Conservation (phyloP, 1,140 invertebrate species). For the Cyclargus thomasi region DNA sequence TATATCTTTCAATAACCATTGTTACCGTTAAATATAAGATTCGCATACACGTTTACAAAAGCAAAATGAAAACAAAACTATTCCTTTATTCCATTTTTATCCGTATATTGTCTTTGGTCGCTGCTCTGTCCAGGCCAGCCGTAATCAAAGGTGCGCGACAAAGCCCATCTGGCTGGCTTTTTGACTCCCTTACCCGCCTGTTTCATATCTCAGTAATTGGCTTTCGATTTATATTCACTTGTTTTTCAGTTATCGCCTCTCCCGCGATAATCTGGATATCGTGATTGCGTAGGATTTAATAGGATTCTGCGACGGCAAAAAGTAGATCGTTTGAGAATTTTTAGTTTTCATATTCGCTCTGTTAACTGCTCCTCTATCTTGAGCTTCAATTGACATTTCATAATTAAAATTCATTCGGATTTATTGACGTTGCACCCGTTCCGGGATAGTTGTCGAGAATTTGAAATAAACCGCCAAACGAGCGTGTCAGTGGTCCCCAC, state of each 20-base stretch:
- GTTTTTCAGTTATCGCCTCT: conserved; percentile 28
- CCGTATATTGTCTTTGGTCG: conserved; percentile 46
- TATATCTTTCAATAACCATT: conserved; percentile 24
- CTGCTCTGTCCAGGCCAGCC: conserved; percentile 36
- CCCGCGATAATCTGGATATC: conserved; percentile 27
- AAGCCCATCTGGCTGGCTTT: conserved; percentile 50
- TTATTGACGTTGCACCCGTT: background rate
- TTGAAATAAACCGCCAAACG: conserved; percentile 63
- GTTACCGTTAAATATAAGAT: conserved; percentile 33
- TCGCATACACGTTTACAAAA: conserved; percentile 36
- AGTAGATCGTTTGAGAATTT: background rate
- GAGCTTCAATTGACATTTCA: background rate
- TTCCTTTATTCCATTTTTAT: conserved; percentile 49
- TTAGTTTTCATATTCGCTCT: background rate
- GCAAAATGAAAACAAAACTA: conserved; percentile 42
- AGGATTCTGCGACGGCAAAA: conserved; percentile 17
- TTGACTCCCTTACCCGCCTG: conserved; percentile 48
- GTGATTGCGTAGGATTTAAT: conserved; percentile 18
- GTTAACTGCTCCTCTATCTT: background rate
- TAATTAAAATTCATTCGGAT: background rate
- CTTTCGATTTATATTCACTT: conserved; percentile 52
- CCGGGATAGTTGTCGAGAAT: conserved; percentile 37
- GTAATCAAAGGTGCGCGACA: conserved; percentile 62
- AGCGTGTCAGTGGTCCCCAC: conserved; percentile 46
- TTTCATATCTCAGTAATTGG: conserved; percentile 60